A percentile compares a stretch with the other conserved stretches of the same genome.
phyloP scores from a whole-genome alignment of 2,113 vertebrate species.

The Austrofundulus limnaeus region DNA sequence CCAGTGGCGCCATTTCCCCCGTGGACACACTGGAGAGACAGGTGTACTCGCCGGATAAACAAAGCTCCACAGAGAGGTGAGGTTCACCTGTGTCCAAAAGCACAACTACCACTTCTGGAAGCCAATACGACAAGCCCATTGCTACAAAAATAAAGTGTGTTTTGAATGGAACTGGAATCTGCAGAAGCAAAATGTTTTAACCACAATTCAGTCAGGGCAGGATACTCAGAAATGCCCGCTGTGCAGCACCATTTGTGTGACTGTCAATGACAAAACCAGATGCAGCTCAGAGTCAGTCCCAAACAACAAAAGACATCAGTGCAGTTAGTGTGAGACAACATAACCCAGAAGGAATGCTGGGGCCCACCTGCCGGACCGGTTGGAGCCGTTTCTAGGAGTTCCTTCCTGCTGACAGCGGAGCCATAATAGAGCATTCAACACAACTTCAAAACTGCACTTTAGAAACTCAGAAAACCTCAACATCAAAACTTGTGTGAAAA shows the following conservation, averaged over 20 bases:
- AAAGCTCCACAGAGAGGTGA: slow-evolving; percentile 47
- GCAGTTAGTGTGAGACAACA: neutral
- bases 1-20: slow-evolving; percentile 44
- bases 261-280: neutral
- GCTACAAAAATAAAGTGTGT: neutral
- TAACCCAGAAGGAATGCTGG: neutral
- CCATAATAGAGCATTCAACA: neutral
- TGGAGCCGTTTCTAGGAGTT: slow-evolving; percentile 26
- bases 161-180: neutral
- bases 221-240: no score
- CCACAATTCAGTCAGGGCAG: neutral
- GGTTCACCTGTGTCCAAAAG: neutral
- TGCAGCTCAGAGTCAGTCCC: slow-evolving; percentile 1
- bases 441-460: neutral
- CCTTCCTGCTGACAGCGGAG: neutral
- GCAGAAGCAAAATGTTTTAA: neutral
- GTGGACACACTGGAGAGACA: slow-evolving; percentile 18
- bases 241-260: no score
- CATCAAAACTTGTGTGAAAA: neutral
- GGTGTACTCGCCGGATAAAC: neutral
- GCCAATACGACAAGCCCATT: neutral
- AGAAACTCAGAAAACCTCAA: neutral
- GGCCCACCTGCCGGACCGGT: slow-evolving; percentile 21
- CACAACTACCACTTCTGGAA: accelerated
- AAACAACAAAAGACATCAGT: neutral